Conservation (phyloP, 2,888 invertebrate species). For the Trisateles emortualis region DNA sequence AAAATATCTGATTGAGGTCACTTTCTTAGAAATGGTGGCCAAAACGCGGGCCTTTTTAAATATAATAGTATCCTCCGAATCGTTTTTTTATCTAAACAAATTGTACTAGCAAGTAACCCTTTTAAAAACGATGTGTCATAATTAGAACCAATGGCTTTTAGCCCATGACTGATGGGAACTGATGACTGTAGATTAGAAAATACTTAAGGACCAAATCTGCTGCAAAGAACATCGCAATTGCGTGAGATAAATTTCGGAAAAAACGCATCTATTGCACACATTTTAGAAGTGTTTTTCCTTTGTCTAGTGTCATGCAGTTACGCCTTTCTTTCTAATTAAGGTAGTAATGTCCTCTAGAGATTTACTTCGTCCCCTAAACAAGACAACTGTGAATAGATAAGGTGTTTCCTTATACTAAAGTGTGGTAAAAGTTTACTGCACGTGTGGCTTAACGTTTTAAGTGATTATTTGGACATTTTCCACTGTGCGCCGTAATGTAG, state of each 20-base stretch:
- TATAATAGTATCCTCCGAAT: too few species aligned
- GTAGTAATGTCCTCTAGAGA: conserved; percentile 8
- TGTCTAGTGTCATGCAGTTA: conserved; percentile 1
- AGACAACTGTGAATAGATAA: background rate
- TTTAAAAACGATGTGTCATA: conserved; percentile 11
- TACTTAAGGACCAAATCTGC: conserved; percentile 8
- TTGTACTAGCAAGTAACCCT: background rate
- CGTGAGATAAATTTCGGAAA: too few species aligned
- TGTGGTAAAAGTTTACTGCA: background rate
- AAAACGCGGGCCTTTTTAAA: too few species aligned
- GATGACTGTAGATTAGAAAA: conserved; percentile 16
- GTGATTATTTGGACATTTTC: too few species aligned
- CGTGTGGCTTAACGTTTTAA: too few species aligned
- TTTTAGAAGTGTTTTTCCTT: too few species aligned
- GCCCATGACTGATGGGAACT: conserved; percentile 11
- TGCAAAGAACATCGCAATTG: too few species aligned
- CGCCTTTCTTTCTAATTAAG: too few species aligned
- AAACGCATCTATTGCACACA: too few species aligned
- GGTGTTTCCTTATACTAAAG: background rate
- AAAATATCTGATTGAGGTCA: too few species aligned
- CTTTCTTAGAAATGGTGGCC: too few species aligned
- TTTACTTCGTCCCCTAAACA: background rate
- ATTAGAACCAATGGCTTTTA: conserved; percentile 6
- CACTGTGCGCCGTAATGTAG: too few species aligned
- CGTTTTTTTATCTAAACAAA: background rate